phyloP scores from a whole-genome alignment of 2,888 invertebrate species.

The Oscheius sp. region DNA sequence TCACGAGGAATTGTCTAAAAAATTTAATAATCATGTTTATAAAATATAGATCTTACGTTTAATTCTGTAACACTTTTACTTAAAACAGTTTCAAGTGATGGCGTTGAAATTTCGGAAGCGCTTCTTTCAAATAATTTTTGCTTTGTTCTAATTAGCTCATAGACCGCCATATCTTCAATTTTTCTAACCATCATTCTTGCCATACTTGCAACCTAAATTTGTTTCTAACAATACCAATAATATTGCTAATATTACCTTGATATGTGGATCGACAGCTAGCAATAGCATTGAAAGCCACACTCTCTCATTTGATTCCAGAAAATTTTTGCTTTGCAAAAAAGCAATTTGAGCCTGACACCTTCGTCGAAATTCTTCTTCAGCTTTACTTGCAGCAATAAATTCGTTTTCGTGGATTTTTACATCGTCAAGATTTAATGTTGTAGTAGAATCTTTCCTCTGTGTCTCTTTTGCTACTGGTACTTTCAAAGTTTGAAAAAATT shows the following conservation, averaged over 20 bases:
- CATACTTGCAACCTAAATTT: constrained; percentile 73
- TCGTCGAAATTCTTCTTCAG: constrained; percentile 27
- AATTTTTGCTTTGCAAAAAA: constrained; percentile 59
- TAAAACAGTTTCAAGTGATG: background rate
- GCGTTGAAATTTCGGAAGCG: background rate
- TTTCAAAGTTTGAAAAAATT: constrained; percentile 14
- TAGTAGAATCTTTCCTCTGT: background rate
- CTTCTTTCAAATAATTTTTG: constrained; percentile 4
- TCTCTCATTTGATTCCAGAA: constrained; percentile 79
- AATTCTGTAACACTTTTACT: background rate
- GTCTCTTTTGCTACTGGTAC: background rate
- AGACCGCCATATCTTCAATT: constrained; percentile 22
- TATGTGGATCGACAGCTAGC: constrained; percentile 87
- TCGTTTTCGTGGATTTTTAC: constrained; percentile 6
- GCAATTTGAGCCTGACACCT: constrained; percentile 43
- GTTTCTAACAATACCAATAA: background rate
- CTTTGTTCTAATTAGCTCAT: background rate
- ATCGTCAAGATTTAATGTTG: background rate
- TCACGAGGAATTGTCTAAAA: background rate
- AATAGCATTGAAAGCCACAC: constrained; percentile 85
- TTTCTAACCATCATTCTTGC: constrained; percentile 79
- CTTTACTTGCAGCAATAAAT: background rate
- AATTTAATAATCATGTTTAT: background rate
- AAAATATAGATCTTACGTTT: background rate
- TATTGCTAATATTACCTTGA: constrained; percentile 78